These are phyloP conservation scores for Falco cherrug DNA, from an alignment of 2,797 vertebrate genomes.

Conservation along the genomic window DNA sequence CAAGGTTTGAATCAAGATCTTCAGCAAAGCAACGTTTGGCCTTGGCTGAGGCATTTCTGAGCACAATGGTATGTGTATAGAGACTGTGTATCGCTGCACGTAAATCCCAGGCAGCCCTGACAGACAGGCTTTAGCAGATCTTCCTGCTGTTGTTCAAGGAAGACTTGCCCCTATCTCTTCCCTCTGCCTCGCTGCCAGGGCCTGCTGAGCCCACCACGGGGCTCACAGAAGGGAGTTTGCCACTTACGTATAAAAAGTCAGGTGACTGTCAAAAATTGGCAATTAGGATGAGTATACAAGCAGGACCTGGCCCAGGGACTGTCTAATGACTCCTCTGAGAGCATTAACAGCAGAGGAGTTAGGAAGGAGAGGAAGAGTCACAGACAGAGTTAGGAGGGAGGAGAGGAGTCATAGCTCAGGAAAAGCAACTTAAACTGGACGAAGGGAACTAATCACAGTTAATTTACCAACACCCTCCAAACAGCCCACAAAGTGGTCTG, in stretches of 20 bases:
- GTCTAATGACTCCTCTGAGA: not conserved
- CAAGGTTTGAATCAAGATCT: not conserved
- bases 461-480: not conserved
- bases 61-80: not conserved
- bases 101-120: not conserved
- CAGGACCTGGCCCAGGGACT: not conserved
- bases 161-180: not conserved
- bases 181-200: not conserved
- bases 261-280: not conserved
- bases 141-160: not conserved
- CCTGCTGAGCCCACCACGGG: not conserved
- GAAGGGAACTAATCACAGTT: not conserved
- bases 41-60: not conserved
- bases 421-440: not conserved
- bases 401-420: not conserved
- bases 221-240: not conserved
- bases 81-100: not conserved
- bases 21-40: not conserved
- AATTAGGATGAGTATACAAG: not conserved
- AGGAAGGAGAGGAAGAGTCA: not conserved
- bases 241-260: not conserved
- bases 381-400: not conserved
- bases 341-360: not conserved
- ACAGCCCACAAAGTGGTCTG: not conserved
- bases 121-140: not conserved